Evolutionary conservation across 2,113 vertebrate genomes (phyloP).

Genomic region (Brachionichthys hirsutus): DNA sequence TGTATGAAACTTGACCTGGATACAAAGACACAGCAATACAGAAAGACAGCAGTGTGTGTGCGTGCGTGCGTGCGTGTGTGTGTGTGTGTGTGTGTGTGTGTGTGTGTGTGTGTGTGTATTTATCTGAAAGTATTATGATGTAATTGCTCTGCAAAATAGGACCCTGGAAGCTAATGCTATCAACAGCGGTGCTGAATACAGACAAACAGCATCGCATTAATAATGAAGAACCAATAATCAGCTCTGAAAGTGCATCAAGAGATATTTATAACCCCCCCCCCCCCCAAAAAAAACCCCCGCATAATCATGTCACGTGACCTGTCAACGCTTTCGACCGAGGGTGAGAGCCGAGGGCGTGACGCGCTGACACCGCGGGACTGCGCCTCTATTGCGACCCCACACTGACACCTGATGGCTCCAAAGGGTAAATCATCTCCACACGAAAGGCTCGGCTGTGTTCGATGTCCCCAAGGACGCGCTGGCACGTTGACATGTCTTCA

Average conservation of each 20-base stretch:
- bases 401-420: constrained; percentile 70
- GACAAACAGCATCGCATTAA: constrained; percentile 51
- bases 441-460: too few relatives aligned
- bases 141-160: constrained; percentile 48
- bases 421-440: not conserved
- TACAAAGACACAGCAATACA: constrained; percentile 42
- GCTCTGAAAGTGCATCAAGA: constrained; percentile 19
- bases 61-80: constrained; percentile 20
- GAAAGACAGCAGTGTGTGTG: constrained; percentile 5
- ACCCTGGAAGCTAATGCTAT: constrained; percentile 44
- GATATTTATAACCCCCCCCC: constrained; percentile 20
- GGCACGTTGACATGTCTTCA: not conserved
- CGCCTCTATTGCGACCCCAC: constrained; percentile 32
- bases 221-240: constrained; percentile 46
- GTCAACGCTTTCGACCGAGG: not conserved
- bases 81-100: not conserved
- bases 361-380: constrained; percentile 16
- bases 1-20: constrained; percentile 66
- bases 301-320: too few relatives aligned
- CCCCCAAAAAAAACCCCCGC: not conserved
- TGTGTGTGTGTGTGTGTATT: constrained; percentile 25
- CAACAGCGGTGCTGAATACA: constrained; percentile 42
- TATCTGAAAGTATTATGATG: constrained; percentile 41
- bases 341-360: constrained; percentile 20
- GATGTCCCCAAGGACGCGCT: too few relatives aligned